Evolutionary conservation across 1,140 invertebrate genomes (phyloP).

Genomic region (Wiebesia pumilae): DNA sequence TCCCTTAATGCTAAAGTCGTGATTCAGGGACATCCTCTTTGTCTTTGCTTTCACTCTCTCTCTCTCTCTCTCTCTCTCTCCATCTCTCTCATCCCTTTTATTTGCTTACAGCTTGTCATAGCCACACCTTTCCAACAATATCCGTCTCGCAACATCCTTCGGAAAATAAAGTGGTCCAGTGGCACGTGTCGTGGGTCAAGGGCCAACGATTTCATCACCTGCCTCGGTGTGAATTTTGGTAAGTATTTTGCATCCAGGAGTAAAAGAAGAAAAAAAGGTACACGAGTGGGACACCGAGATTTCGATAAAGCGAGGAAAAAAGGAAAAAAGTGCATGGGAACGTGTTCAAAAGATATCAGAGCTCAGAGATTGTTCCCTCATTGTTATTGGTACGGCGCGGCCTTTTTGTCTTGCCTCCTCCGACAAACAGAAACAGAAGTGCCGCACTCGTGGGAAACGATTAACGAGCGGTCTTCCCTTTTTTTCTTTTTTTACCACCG

Average conservation of each 20-base stretch:
- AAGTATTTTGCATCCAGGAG: background rate
- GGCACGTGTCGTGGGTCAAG: constrained; percentile 24
- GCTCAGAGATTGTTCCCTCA: background rate
- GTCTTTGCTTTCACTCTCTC: background rate
- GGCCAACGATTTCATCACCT: constrained; percentile 6
- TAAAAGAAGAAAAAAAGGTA: background rate
- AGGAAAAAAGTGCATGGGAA: background rate
- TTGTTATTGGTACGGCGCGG: background rate
- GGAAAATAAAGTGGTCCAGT: background rate
- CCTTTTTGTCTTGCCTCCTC: background rate
- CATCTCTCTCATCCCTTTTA: too few species aligned
- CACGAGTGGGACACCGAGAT: background rate
- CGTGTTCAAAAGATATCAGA: background rate
- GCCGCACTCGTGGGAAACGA: background rate
- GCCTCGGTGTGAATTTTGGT: background rate
- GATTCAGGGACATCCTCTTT: background rate
- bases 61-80: background rate
- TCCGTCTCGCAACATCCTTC: constrained; percentile 18
- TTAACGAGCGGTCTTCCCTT: constrained; percentile 15
- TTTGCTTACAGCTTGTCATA: background rate
- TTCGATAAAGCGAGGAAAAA: background rate
- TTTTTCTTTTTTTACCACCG: background rate
- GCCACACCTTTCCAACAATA: background rate
- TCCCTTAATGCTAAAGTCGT: background rate
- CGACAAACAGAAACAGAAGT: background rate